A percentile compares a stretch with the other conserved stretches of the same genome.
Evolutionary conservation across 2,888 invertebrate genomes (phyloP).

Genomic region (Zele albiditarsus): DNA sequence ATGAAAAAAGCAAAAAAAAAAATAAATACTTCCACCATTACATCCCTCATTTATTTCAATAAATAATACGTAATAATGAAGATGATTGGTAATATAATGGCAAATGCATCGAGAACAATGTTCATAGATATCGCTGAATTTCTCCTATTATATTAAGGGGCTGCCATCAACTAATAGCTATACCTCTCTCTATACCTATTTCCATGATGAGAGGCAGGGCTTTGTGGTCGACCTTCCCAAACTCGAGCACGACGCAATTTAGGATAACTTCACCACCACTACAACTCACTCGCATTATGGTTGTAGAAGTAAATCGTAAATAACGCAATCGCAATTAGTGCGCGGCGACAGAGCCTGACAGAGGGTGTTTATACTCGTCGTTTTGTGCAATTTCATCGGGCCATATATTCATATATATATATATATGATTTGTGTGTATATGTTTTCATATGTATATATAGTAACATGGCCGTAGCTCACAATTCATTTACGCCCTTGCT

Average conservation of each 20-base stretch:
- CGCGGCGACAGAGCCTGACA: slow-evolving; percentile 39
- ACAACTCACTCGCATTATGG: slow-evolving; percentile 20
- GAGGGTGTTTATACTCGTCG: slow-evolving; percentile 43
- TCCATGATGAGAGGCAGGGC: slow-evolving; percentile 21
- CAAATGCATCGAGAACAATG: background rate
- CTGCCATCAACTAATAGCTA: background rate
- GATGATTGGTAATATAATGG: background rate
- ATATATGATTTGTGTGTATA: background rate
- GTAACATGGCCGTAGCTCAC: slow-evolving; percentile 44
- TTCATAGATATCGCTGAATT: background rate
- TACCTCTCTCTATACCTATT: slow-evolving; percentile 3
- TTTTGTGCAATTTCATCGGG: slow-evolving; percentile 33
- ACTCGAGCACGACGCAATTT: slow-evolving; percentile 16
- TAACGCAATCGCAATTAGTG: slow-evolving; percentile 41
- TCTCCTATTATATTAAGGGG: background rate
- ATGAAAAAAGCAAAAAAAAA: background rate
- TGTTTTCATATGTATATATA: slow-evolving; percentile 2
- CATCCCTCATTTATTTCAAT: background rate
- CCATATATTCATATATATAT: background rate
- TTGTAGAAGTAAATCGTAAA: slow-evolving; percentile 29
- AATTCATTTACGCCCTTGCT: slow-evolving; percentile 46
- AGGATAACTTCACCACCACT: slow-evolving; percentile 25
- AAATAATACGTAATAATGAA: too few species aligned
- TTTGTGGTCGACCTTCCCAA: slow-evolving; percentile 29
- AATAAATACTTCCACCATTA: background rate